Percentiles rank a stretch among this genome's conserved stretches.
These are phyloP conservation scores for Sitophilus oryzae DNA, from an alignment of 1,140 invertebrate genomes.

Conservation along the genomic window DNA sequence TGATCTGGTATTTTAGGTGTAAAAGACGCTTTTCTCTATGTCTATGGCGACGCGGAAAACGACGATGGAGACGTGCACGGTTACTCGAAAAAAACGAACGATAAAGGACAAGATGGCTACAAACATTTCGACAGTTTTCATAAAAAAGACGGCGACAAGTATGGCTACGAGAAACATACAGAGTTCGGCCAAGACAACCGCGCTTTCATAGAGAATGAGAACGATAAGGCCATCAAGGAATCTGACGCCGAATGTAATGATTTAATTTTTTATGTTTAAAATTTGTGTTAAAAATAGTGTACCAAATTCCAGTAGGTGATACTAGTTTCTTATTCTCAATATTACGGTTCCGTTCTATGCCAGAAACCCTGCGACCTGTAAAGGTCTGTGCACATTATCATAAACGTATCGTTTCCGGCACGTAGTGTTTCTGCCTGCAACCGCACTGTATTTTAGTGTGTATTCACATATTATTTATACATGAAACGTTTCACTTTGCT, in stretches of 20 bases:
- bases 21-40: constrained; percentile 36
- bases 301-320: too few species aligned
- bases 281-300: too few species aligned
- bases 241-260: background rate
- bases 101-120: constrained; percentile 62
- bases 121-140: constrained; percentile 65
- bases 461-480: too few species aligned
- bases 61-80: constrained; percentile 56
- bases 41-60: constrained; percentile 31
- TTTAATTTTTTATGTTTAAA: background rate
- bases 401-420: too few species aligned
- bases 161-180: constrained; percentile 60
- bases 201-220: constrained; percentile 32
- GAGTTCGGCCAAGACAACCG: constrained; percentile 52
- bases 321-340: too few species aligned
- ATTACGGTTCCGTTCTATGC: too few species aligned
- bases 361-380: too few species aligned
- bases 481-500: too few species aligned
- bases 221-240: constrained; percentile 19
- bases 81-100: constrained; percentile 55
- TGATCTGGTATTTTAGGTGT: constrained; percentile 22
- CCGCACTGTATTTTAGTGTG: too few species aligned
- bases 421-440: too few species aligned
- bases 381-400: too few species aligned
- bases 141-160: constrained; percentile 63